A percentile compares a stretch with the other conserved stretches of the same genome.
Conservation (phyloP, 2,888 invertebrate genomes). For the Venustoraphidia nigricollis region DNA sequence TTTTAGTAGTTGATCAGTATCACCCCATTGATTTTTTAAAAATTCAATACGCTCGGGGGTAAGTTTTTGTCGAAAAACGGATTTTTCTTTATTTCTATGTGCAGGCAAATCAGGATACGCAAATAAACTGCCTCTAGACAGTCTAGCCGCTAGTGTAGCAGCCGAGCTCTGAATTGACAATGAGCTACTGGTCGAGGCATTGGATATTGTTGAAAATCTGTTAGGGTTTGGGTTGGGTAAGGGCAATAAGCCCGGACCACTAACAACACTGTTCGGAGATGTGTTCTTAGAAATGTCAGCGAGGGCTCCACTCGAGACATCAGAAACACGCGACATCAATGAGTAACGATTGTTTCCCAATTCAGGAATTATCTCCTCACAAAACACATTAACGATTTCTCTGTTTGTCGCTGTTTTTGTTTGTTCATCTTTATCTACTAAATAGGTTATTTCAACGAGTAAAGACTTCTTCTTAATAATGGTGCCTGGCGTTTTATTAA, state of each 20-base stretch:
- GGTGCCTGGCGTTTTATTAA: no score
- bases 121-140: background rate
- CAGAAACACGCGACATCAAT: background rate
- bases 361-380: no score
- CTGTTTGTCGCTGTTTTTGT: no score
- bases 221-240: background rate
- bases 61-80: constrained; percentile 3
- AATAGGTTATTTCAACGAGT: no score
- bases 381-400: no score
- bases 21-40: constrained; percentile 10
- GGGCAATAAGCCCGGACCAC: background rate
- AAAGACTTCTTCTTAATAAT: no score
- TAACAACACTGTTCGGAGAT: background rate
- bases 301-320: constrained; percentile 1
- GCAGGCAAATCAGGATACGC: background rate
- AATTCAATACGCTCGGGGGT: constrained; percentile 6
- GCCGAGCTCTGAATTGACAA: constrained; percentile 10
- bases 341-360: no score
- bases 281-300: constrained; percentile 1
- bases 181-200: constrained; percentile 9
- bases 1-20: constrained; percentile 8
- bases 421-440: no score
- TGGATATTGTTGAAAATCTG: background rate
- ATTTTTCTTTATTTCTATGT: constrained; percentile 2
- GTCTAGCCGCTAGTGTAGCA: constrained; percentile 3